Conservation (phyloP, 1,140 invertebrate species). For the Meteorus sp. region DNA sequence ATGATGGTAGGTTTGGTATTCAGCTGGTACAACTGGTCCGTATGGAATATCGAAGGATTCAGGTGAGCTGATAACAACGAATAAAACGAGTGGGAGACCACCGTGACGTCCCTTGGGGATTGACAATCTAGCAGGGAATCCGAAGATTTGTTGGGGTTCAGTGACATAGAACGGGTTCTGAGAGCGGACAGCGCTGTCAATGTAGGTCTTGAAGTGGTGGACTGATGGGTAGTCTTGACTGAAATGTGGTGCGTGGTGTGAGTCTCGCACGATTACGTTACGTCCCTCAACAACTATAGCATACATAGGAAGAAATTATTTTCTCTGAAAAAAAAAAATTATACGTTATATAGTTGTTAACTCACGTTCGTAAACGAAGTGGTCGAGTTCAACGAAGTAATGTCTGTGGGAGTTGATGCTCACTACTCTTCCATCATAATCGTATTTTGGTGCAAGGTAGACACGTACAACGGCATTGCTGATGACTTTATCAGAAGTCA, state of each 20-base stretch:
- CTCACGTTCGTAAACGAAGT: constrained; percentile 65
- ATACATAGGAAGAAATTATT: not conserved
- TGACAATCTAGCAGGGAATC: constrained; percentile 64
- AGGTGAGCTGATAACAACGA: constrained; percentile 63
- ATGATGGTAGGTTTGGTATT: constrained; percentile 42
- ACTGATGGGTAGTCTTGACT: constrained; percentile 68
- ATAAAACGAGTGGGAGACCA: constrained; percentile 65
- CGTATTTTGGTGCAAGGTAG: constrained; percentile 64
- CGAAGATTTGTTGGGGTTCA: constrained; percentile 58
- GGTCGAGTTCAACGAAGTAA: constrained; percentile 69
- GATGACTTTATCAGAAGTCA: constrained; percentile 54
- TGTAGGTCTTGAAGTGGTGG: constrained; percentile 60
- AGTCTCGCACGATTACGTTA: constrained; percentile 69
- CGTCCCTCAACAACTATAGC: constrained; percentile 64
- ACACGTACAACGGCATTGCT: constrained; percentile 57
- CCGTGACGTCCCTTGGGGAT: constrained; percentile 62
- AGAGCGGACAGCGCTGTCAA: constrained; percentile 55
- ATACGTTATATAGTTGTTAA: constrained; percentile 8
- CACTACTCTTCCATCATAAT: constrained; percentile 59
- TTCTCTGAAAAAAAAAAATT: not conserved
- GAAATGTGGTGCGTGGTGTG: constrained; percentile 66
- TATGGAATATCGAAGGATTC: constrained; percentile 39
- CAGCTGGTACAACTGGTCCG: constrained; percentile 41
- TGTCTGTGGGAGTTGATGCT: constrained; percentile 64
- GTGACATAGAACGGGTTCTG: constrained; percentile 55